Percentiles rank a stretch among this genome's conserved stretches.
Conservation (phyloP, 2,888 invertebrate genomes). For the Lasioglossum figueresi region DNA sequence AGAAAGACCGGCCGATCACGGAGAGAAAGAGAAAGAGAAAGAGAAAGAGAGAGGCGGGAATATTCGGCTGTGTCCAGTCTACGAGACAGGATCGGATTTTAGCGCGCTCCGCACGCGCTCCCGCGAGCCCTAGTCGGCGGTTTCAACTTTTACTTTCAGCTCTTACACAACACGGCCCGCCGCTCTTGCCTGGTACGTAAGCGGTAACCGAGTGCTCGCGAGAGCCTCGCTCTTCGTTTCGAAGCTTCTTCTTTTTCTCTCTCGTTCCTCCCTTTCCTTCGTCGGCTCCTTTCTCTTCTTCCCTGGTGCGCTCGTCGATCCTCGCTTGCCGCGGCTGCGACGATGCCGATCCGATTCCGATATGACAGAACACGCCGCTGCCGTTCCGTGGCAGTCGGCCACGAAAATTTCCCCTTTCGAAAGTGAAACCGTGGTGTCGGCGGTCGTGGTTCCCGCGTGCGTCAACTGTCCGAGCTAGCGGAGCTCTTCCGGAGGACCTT, state of each 20-base stretch:
- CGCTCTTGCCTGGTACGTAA: slow-evolving; percentile 70
- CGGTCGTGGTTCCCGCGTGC: background rate
- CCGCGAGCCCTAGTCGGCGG: slow-evolving; percentile 79
- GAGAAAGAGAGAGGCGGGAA: slow-evolving; percentile 61
- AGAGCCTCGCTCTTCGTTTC: slow-evolving; percentile 51
- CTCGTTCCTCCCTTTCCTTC: slow-evolving; percentile 10
- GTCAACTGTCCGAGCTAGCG: slow-evolving; percentile 1
- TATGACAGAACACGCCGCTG: background rate
- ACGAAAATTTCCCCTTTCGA: slow-evolving; percentile 9
- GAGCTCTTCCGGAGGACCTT: slow-evolving; percentile 1
- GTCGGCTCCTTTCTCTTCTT: background rate
- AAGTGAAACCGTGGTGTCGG: background rate
- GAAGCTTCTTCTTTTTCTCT: slow-evolving; percentile 53
- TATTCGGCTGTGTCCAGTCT: slow-evolving; percentile 75
- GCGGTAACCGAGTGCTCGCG: slow-evolving; percentile 55
- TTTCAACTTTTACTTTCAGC: slow-evolving; percentile 84
- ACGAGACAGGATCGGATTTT: slow-evolving; percentile 79
- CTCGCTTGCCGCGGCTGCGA: background rate
- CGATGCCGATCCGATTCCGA: background rate
- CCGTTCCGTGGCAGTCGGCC: background rate
- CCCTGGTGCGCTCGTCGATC: background rate
- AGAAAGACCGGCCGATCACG: slow-evolving; percentile 15
- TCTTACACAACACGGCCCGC: slow-evolving; percentile 82
- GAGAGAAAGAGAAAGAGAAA: slow-evolving; percentile 37
- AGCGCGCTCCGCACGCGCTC: slow-evolving; percentile 82